Evolutionary conservation across 1,140 invertebrate species (phyloP).

Genomic region (Nymphalis io): DNA sequence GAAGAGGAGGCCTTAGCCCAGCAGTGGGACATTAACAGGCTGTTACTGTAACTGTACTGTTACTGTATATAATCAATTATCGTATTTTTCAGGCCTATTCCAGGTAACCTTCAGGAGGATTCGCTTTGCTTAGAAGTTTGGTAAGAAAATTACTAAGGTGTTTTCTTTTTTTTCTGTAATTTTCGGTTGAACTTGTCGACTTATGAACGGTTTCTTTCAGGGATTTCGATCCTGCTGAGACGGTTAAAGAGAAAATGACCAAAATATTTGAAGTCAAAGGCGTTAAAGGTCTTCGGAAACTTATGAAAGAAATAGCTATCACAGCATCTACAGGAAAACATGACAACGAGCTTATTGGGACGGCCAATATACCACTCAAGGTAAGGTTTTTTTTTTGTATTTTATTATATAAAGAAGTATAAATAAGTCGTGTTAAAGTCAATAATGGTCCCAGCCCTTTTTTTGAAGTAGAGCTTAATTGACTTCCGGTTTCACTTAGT

Average conservation of each 20-base stretch:
- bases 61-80: too few species aligned
- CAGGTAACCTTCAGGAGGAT: constrained; percentile 84
- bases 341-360: constrained; percentile 97
- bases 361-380: constrained; percentile 90
- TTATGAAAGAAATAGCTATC: constrained; percentile 97
- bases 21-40: too few species aligned
- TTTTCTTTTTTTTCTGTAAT: neutral
- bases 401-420: too few species aligned
- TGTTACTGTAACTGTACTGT: too few species aligned
- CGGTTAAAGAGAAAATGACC: constrained; percentile 91
- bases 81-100: constrained; percentile 82
- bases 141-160: too few species aligned
- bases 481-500: too few species aligned
- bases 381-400: constrained; percentile 76
- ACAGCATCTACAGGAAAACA: constrained; percentile 96
- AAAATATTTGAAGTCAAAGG: constrained; percentile 92
- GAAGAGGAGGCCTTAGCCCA: too few species aligned
- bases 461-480: too few species aligned
- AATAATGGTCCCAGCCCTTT: too few species aligned
- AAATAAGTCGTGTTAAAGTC: too few species aligned
- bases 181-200: constrained; percentile 8
- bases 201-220: constrained; percentile 72
- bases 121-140: constrained; percentile 88
- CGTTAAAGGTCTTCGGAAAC: constrained; percentile 89
- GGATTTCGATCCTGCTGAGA: constrained; percentile 95